Evolutionary conservation across 2,113 vertebrate genomes (phyloP).

Genomic region (Polypterus senegalus): DNA sequence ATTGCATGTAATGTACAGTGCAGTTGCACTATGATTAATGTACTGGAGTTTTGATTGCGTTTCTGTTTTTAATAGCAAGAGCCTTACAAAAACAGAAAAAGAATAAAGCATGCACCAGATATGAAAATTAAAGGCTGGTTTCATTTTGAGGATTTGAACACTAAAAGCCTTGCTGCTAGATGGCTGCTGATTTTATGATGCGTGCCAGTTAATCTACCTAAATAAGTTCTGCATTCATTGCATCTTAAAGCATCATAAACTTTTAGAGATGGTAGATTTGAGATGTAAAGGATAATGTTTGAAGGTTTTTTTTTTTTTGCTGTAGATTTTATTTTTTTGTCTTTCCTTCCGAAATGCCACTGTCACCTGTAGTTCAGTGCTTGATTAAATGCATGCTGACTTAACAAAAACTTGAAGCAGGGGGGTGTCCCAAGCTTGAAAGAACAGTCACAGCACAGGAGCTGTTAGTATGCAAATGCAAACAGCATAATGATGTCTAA

Average conservation of each 20-base stretch:
- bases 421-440: background rate
- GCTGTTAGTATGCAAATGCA: background rate
- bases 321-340: no score
- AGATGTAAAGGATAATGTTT: no score
- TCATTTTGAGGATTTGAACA: no score
- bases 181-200: background rate
- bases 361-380: background rate
- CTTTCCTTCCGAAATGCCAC: background rate
- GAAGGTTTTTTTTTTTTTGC: no score
- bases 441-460: background rate
- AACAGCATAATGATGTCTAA: background rate
- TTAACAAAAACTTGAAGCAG: background rate
- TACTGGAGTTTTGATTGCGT: no score
- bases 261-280: background rate
- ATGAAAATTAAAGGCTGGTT: no score
- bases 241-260: background rate
- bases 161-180: no score
- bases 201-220: background rate
- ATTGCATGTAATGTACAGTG: no score
- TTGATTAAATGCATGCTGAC: background rate
- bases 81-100: no score
- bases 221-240: background rate
- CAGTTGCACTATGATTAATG: no score
- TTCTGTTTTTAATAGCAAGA: no score
- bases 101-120: no score